Base-by-base conservation (phyloP, 2,797 vertebrate species). In the Mus minutoides region DNA sequence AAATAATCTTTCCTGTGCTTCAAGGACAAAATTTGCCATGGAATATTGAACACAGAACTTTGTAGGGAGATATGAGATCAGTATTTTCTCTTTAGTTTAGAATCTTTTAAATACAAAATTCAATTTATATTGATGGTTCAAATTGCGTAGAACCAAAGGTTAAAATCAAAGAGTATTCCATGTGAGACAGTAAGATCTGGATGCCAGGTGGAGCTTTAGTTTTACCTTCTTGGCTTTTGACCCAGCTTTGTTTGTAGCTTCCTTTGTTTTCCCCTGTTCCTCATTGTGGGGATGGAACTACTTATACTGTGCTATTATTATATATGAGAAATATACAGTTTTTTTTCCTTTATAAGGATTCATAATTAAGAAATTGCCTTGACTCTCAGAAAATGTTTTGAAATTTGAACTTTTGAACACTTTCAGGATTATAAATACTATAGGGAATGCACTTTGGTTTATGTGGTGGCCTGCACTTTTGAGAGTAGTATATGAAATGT, bases 1-100 rank as follows among this genome's bases (percentile, higher is more conserved):
- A 97, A 96, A 97, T 91, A 95, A 96, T 96, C 67, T 94, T 95
- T 94, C 69, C 88, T 83, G 94, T 95, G 85, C 76, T 92, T 12
- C 94, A 92, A 96, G 60, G 58, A 92, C 85, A 96, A 96, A 88
- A 94, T 85, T 96, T 87, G 34, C 86, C 80, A 95, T 95, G 95
- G 88, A 16, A 89, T 95, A 96, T 84, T 96, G 83, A 95, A 75
- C 96, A 95, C 26, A 96, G 4, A 17, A 90, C 6, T 92, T 92
- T 90, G 43, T 60, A 91, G 56, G 16, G 52, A 87, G 52, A 69
- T 89, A 34, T 77, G 37, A 94, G 67, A 24, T 76, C 54, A 67
- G 17, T 43, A 31, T 85, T 91, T 94, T 69, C 34, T 86, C 43
- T 83, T 86, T n/a, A 58, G 31, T 56, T 1, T 76, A 69, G 17